These are phyloP conservation scores for Zaprionus inermis DNA, from an alignment of 1,140 invertebrate species.

Conservation along the genomic window DNA sequence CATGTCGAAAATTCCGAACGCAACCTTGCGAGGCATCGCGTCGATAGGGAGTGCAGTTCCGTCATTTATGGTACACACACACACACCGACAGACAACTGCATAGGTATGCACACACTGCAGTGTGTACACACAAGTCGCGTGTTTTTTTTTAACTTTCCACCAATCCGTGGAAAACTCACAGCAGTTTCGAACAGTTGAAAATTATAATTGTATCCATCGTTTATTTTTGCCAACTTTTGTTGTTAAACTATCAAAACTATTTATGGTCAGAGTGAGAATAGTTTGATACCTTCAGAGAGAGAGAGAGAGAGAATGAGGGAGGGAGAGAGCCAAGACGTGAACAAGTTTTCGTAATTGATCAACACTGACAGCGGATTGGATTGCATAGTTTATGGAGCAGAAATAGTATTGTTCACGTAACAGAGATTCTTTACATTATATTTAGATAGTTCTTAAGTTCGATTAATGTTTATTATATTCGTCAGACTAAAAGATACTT, in stretches of 20 bases:
- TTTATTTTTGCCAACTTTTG: constrained; percentile 6
- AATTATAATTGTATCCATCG: constrained; percentile 3
- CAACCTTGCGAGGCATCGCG: constrained; percentile 6
- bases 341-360: background rate
- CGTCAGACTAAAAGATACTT: too few relatives aligned
- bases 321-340: too few relatives aligned
- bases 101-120: background rate
- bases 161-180: constrained; percentile 1
- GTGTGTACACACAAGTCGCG: background rate
- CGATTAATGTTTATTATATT: too few relatives aligned
- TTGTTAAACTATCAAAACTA: constrained; percentile 5
- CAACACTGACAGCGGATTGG: background rate
- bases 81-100: background rate
- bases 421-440: too few relatives aligned
- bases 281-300: background rate
- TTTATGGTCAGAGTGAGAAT: background rate
- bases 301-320: background rate
- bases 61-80: background rate
- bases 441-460: too few relatives aligned
- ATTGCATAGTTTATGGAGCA: background rate
- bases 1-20: constrained; percentile 2
- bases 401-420: background rate
- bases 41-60: background rate
- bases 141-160: background rate
- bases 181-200: background rate